These are phyloP conservation scores for Sylvia borin DNA, from an alignment of 2,797 vertebrate genomes.

Conservation along the genomic window DNA sequence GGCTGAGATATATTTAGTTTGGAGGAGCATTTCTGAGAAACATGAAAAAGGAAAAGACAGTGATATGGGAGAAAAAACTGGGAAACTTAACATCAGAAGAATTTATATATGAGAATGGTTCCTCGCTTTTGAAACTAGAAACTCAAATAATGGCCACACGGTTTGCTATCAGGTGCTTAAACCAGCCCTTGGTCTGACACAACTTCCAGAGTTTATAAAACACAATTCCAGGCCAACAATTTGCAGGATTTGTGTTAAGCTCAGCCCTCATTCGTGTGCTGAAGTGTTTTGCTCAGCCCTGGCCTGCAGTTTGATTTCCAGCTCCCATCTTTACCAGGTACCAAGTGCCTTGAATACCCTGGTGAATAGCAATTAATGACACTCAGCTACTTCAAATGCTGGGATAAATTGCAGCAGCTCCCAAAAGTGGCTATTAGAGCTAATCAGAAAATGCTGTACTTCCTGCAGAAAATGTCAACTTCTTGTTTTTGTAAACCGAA, in stretches of 20 bases:
- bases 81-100: not conserved
- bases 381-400: conserved; percentile 58
- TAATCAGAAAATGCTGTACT: conserved; percentile 70
- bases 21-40: not conserved
- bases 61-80: fast-evolving
- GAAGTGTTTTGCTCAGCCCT: conserved; percentile 37
- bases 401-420: conserved; percentile 64
- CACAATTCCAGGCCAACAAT: not conserved
- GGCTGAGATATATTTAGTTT: not conserved
- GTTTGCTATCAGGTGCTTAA: not conserved
- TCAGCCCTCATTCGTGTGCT: not conserved
- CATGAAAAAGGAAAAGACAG: not conserved
- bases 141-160: fast-evolving
- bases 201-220: not conserved
- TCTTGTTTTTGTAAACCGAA: conserved; percentile 63
- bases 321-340: conserved; percentile 37
- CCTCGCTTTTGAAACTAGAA: not conserved
- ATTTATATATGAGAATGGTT: not conserved
- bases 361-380: conserved; percentile 62
- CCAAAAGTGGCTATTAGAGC: conserved; percentile 68
- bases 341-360: conserved; percentile 40
- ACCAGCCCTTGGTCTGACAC: not conserved
- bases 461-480: conserved; percentile 71
- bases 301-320: conserved; percentile 23
- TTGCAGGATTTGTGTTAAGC: not conserved